A percentile compares a stretch with the other conserved stretches of the same genome.
Evolutionary conservation across 2,797 vertebrate genomes (phyloP).

Genomic region (Prionace glauca): DNA sequence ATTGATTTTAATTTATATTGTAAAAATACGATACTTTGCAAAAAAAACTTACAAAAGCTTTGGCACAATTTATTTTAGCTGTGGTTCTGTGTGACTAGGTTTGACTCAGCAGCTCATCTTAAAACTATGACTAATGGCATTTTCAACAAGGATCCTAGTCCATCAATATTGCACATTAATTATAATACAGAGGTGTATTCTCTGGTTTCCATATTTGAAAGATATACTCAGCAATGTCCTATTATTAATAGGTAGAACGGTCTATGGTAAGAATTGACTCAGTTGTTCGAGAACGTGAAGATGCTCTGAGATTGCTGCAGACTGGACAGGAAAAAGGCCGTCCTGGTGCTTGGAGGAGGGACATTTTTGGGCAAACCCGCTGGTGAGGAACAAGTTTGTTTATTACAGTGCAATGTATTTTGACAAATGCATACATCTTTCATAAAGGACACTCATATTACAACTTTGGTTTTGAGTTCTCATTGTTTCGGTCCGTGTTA

Average conservation of each 20-base stretch:
- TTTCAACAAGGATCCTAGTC: not conserved
- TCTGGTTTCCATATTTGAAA: not conserved
- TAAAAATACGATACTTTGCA: not conserved
- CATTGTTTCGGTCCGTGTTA: not conserved
- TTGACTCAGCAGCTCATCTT: not conserved
- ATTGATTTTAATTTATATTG: not conserved
- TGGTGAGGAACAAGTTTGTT: conserved; percentile 61
- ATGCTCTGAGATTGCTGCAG: conserved; percentile 79
- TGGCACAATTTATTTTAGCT: not conserved
- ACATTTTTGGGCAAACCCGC: conserved; percentile 72
- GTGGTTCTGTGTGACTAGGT: not conserved
- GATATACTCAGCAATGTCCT: not conserved
- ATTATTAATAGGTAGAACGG: conserved; percentile 64
- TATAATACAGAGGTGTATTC: not conserved
- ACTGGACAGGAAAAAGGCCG: conserved; percentile 79
- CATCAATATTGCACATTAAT: too few relatives aligned
- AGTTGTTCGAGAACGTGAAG: conserved; percentile 80
- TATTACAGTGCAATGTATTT: not conserved
- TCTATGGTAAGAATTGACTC: conserved; percentile 79
- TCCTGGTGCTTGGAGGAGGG: conserved; percentile 82
- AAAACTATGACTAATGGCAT: not conserved
- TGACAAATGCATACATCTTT: not conserved
- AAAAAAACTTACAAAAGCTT: not conserved
- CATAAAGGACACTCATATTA: not conserved
- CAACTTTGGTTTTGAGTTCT: not conserved